These are phyloP conservation scores for Tubiluchus corallicola DNA, from an alignment of 2,888 invertebrate genomes.

Conservation along the genomic window DNA sequence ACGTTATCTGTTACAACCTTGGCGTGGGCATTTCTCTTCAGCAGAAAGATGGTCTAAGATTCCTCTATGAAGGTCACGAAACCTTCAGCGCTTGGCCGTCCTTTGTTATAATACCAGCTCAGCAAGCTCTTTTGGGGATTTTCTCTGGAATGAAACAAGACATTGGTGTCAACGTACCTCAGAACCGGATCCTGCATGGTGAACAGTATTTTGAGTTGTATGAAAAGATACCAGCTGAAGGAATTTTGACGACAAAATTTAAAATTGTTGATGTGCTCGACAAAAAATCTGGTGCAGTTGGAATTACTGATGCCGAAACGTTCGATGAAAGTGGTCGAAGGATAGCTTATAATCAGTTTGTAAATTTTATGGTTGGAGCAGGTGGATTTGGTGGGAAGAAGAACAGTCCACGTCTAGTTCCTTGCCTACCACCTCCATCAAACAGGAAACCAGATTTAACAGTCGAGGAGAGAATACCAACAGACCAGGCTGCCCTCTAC, in stretches of 20 bases:
- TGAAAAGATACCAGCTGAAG: constrained; percentile 39
- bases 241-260: constrained; percentile 40
- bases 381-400: constrained; percentile 74
- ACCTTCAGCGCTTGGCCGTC: constrained; percentile 66
- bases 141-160: constrained; percentile 9
- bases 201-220: constrained; percentile 80
- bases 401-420: constrained; percentile 40
- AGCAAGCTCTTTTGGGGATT: constrained; percentile 51
- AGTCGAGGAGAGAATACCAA: constrained; percentile 48
- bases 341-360: constrained; percentile 54
- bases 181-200: constrained; percentile 61
- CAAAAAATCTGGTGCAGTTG: constrained; percentile 79
- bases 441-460: constrained; percentile 55
- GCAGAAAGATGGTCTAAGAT: constrained; percentile 44
- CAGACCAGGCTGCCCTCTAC: constrained; percentile 60
- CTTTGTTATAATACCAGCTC: constrained; percentile 36
- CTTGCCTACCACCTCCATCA: constrained; percentile 47
- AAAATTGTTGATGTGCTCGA: constrained; percentile 69
- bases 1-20: constrained; percentile 70
- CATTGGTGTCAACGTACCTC: too few species aligned
- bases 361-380: constrained; percentile 57
- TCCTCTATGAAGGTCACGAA: constrained; percentile 71
- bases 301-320: constrained; percentile 52
- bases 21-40: constrained; percentile 41
- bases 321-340: constrained; percentile 48